Conservation (phyloP, 2,113 vertebrate genomes). For the Perccottus glenii region DNA sequence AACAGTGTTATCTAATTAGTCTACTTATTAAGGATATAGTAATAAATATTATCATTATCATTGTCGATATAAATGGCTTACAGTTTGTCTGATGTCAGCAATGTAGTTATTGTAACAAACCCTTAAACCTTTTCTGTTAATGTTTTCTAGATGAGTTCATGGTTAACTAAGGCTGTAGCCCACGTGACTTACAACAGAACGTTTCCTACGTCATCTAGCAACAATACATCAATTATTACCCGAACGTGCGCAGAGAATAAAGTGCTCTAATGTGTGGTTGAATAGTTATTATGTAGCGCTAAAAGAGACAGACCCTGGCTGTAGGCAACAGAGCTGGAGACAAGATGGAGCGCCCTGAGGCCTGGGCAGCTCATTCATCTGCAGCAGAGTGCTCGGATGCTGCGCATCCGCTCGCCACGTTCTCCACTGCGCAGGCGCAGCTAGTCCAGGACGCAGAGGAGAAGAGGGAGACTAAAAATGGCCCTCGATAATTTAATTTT, state of each 20-base stretch:
- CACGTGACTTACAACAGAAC: background rate
- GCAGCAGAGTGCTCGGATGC: slow-evolving; percentile 55
- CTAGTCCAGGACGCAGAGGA: slow-evolving; percentile 50
- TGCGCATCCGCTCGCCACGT: slow-evolving; percentile 56
- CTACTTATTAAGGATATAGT: background rate
- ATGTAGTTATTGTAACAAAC: background rate
- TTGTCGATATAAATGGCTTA: background rate
- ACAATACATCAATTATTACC: background rate
- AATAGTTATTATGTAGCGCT: background rate
- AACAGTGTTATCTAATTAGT: no score
- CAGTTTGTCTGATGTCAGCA: no score
- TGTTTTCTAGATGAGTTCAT: background rate
- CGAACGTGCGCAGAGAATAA: background rate
- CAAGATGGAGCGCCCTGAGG: slow-evolving; percentile 44
- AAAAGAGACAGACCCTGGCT: background rate
- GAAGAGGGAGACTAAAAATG: slow-evolving; percentile 77
- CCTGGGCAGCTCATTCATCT: slow-evolving; percentile 52
- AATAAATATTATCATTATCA: background rate
- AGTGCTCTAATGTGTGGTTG: background rate
- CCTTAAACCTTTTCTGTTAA: background rate
- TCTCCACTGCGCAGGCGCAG: slow-evolving; percentile 69
- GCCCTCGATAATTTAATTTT: slow-evolving; percentile 88
- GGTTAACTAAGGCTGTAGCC: background rate
- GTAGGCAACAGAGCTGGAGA: slow-evolving; percentile 21
- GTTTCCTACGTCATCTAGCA: no score